These are phyloP conservation scores for Telenomus remus DNA, from an alignment of 1,140 invertebrate genomes.

Conservation along the genomic window DNA sequence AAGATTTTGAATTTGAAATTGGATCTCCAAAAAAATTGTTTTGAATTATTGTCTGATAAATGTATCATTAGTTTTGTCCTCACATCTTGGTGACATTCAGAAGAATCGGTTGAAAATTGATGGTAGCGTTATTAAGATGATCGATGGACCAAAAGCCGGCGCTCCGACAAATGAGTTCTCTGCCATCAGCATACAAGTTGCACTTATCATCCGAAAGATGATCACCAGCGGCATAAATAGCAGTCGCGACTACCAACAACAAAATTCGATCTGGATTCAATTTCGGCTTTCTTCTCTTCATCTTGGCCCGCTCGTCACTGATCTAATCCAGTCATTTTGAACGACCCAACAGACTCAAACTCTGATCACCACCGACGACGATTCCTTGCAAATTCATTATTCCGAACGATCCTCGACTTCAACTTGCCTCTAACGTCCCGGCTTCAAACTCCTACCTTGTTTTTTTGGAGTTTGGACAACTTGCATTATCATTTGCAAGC, in stretches of 20 bases:
- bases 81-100: not conserved
- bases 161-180: not conserved
- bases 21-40: too few species aligned
- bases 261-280: not conserved
- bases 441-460: not conserved
- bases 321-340: not conserved
- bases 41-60: too few species aligned
- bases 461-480: slow-evolving; percentile 10
- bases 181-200: not conserved
- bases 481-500: slow-evolving; percentile 20
- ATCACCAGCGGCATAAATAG: not conserved
- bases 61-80: not conserved
- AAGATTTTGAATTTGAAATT: too few species aligned
- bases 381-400: not conserved
- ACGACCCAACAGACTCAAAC: not conserved
- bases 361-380: not conserved
- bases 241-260: not conserved
- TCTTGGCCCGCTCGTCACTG: not conserved
- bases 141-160: not conserved
- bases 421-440: not conserved
- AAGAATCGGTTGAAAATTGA: not conserved
- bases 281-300: not conserved
- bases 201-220: not conserved
- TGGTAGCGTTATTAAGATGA: not conserved
- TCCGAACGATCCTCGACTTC: not conserved